A percentile compares a stretch with the other conserved stretches of the same genome.
These are phyloP conservation scores for Rissa tridactyla DNA, from an alignment of 2,113 vertebrate genomes.

Conservation along the genomic window DNA sequence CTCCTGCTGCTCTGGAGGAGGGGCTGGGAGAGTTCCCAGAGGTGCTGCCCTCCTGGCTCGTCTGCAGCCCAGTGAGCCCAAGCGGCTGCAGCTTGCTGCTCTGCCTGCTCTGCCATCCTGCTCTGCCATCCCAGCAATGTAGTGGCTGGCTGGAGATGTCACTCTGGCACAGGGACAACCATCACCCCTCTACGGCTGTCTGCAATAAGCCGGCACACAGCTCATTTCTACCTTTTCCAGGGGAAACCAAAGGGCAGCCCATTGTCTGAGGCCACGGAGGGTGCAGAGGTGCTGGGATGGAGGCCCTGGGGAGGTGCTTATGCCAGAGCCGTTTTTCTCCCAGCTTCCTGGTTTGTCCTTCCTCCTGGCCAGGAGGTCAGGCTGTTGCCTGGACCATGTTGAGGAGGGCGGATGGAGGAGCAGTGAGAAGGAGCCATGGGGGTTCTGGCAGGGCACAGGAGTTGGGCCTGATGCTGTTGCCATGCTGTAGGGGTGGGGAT, in stretches of 20 bases:
- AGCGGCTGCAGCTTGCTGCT: neutral
- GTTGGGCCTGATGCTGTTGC: neutral
- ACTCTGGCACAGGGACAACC: neutral
- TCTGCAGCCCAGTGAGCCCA: neutral
- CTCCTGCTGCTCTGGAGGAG: neutral
- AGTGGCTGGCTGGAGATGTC: neutral
- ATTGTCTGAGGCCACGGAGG: neutral
- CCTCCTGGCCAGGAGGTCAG: rapidly evolving
- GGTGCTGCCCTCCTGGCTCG: neutral
- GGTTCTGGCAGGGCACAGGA: neutral
- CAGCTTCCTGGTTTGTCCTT: neutral
- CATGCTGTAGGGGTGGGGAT: neutral
- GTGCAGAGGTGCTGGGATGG: neutral
- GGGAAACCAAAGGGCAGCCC: neutral
- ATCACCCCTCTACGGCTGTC: neutral
- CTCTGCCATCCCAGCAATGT: neutral
- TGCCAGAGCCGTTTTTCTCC: rapidly evolving
- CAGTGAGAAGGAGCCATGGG: rapidly evolving
- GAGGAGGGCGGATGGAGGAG: neutral
- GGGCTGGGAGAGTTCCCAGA: neutral
- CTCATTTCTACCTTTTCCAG: neutral
- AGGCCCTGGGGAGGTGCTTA: neutral
- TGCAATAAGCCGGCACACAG: neutral
- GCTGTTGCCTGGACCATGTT: neutral
- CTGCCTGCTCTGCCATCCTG: neutral